Evolutionary conservation across 2,113 vertebrate species (phyloP).

Genomic region (Tupaia chinensis): DNA sequence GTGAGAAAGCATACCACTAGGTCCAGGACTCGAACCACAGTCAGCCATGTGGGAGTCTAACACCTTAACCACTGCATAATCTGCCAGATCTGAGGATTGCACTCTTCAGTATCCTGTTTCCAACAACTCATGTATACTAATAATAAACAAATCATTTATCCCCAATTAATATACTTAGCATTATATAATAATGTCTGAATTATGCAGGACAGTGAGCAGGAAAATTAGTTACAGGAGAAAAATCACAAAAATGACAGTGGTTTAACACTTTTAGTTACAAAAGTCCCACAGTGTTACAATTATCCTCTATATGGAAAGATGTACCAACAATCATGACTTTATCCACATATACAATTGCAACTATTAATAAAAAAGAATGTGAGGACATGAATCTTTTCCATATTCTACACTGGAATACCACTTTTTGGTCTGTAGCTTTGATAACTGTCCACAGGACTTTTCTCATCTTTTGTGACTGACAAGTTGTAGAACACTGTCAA

Average conservation of each 20-base stretch:
- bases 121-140: slow-evolving; percentile 7
- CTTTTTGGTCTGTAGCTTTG: slow-evolving; percentile 15
- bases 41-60: no score
- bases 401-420: slow-evolving; percentile 15
- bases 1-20: no score
- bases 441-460: slow-evolving; percentile 31
- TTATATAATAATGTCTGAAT: slow-evolving; percentile 11
- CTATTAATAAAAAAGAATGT: not conserved
- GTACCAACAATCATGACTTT: not conserved
- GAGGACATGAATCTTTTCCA: not conserved
- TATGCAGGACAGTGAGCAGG: slow-evolving; percentile 33
- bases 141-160: slow-evolving; percentile 9
- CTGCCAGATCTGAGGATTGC: not conserved
- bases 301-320: slow-evolving; percentile 2
- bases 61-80: no score
- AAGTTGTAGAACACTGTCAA: not conserved
- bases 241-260: slow-evolving; percentile 21
- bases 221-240: slow-evolving; percentile 56
- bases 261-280: not conserved
- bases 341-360: not conserved
- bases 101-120: not conserved
- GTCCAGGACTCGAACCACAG: no score
- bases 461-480: slow-evolving; percentile 28
- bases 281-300: not conserved
- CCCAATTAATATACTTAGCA: slow-evolving; percentile 62